Percentiles rank a stretch among this genome's conserved stretches.
Evolutionary conservation across 2,113 vertebrate species (phyloP).

Genomic region (Tauraco erythrolophus): DNA sequence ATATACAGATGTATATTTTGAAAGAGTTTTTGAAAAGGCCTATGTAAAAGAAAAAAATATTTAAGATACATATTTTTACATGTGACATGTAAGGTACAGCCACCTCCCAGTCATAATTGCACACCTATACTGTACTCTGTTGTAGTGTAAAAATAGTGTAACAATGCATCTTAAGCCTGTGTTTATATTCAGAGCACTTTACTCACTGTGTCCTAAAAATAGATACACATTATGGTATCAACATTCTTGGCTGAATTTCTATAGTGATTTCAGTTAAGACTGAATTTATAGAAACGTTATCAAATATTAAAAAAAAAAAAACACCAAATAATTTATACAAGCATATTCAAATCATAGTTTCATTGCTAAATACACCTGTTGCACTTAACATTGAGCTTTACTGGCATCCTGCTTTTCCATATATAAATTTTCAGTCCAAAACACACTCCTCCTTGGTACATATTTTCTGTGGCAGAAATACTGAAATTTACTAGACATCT

Average conservation of each 20-base stretch:
- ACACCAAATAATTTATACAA: background rate
- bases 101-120: background rate
- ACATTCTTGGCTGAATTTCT: background rate
- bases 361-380: background rate
- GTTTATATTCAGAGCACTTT: conserved; percentile 53
- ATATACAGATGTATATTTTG: background rate
- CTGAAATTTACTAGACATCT: background rate
- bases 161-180: background rate
- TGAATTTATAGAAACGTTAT: background rate
- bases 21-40: background rate
- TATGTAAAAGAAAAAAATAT: background rate
- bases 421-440: background rate
- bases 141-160: background rate
- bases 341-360: background rate
- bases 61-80: background rate
- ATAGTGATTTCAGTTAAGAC: background rate
- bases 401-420: background rate
- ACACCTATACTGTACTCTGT: background rate
- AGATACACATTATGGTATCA: background rate
- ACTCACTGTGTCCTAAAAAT: conserved; percentile 44
- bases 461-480: background rate
- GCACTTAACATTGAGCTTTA: background rate
- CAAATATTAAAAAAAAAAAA: background rate
- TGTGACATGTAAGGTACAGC: background rate
- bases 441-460: background rate